Evolutionary conservation across 2,113 vertebrate genomes (phyloP), one percentile per base, ranked within the genome.

Genomic region (Elephas maximus): DNA sequence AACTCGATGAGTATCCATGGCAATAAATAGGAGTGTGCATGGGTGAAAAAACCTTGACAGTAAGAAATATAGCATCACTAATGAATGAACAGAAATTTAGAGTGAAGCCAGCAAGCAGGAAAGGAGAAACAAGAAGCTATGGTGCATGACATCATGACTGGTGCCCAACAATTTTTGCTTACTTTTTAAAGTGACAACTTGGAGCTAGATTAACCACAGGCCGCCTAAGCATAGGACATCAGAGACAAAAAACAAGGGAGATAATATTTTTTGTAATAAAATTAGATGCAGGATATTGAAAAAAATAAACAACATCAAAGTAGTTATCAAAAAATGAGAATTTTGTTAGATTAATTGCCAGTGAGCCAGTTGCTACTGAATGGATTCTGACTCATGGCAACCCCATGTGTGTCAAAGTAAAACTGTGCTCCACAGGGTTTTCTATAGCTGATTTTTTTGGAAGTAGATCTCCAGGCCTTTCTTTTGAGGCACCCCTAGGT

Each of bases 1-100:
- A 93, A 67, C 96, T 97, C 97, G 97, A 82, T 20, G 77, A 95
- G 86, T 94, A 33, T 82, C 94, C 90, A 88, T 62, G 81, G 85
- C 83, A 93, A 96, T 97, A 96, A 97, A 96, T 91, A 88, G 71
- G 12, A 89, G 76, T 87, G 76, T 94, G 86, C 48, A 26, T 18
- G 51, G 62, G 51, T 21, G 60, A 95, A 82, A 95, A 53, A 89
- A 69, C 91, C 93, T 57, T 88, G 95, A 81, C 86, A 48, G 0
- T 80, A 93, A 95, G 67, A 82, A 84, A 88, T 65, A 33, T 28
- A 85, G 79, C 6, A 84, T 26, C 10, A 6, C 17, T 89, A 67
- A 45, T 41, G 88, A 90, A 96, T 91, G 48, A 81, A 2, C 0
- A 9, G 23, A 15, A 69, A 92, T 37, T 82, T 73, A 21, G 91